These are phyloP conservation scores for Cheilosia vulpina DNA, from an alignment of 2,888 invertebrate species.

Conservation along the genomic window DNA sequence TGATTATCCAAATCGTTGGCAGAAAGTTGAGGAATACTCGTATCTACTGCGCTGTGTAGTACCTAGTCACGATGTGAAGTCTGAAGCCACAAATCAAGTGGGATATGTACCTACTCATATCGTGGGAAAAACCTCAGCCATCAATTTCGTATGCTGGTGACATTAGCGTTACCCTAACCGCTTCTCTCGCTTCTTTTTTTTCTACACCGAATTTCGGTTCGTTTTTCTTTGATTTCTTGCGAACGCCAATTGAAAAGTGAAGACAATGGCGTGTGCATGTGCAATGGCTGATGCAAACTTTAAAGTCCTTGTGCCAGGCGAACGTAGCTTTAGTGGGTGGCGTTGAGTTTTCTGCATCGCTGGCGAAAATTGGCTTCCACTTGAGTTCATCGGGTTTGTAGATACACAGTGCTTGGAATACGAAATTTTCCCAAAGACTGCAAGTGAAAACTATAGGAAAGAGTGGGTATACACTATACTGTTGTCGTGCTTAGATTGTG, in stretches of 20 bases:
- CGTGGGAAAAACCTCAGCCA: conserved; percentile 25
- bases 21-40: conserved; percentile 25
- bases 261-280: conserved; percentile 56
- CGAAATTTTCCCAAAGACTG: conserved; percentile 56
- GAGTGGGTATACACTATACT: background rate
- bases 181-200: background rate
- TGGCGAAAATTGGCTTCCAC: conserved; percentile 71
- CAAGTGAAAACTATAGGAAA: conserved; percentile 3
- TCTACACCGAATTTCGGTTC: background rate
- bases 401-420: conserved; percentile 59
- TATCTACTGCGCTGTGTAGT: background rate
- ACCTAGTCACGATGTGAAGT: conserved; percentile 7
- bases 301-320: conserved; percentile 52
- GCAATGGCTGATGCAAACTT: conserved; percentile 46
- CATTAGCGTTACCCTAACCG: conserved; percentile 37
- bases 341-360: conserved; percentile 63
- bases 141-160: conserved; percentile 68
- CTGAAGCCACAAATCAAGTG: conserved; percentile 49
- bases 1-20: conserved; percentile 58
- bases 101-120: background rate
- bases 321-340: conserved; percentile 44
- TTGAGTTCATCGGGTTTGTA: conserved; percentile 63
- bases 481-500: conserved; percentile 48
- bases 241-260: conserved; percentile 66
- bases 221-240: conserved; percentile 37